A percentile compares a stretch with the other conserved stretches of the same genome.
These are phyloP conservation scores for Macropus fuliginosus DNA, from an alignment of 2,797 vertebrate genomes.

Conservation along the genomic window DNA sequence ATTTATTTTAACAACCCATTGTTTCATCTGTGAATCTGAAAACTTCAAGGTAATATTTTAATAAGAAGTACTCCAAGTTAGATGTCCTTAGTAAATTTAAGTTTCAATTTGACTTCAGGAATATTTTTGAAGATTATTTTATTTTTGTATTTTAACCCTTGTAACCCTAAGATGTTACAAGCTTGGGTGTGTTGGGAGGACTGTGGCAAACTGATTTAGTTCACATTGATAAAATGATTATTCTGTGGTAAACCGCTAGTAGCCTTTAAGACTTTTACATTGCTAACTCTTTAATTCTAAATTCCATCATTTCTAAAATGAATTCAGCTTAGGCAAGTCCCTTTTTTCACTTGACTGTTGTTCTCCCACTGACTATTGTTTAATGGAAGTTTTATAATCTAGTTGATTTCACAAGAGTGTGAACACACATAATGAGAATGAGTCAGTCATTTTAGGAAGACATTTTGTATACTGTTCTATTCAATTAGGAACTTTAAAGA, in stretches of 20 bases:
- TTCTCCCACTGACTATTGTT: slow-evolving; percentile 60
- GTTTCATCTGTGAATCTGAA: not conserved
- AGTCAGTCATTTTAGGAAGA: slow-evolving; percentile 62
- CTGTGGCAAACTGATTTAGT: not conserved
- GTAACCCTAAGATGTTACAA: not conserved
- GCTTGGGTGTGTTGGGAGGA: not conserved
- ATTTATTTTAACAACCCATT: slow-evolving; percentile 16
- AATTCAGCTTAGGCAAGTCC: slow-evolving; percentile 70
- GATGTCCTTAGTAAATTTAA: not conserved
- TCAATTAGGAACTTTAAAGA: slow-evolving; percentile 58
- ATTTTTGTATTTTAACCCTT: not conserved
- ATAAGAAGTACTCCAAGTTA: slow-evolving; percentile 13
- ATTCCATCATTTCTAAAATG: slow-evolving; percentile 40
- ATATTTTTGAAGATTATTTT: too few relatives aligned
- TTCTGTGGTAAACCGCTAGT: not conserved
- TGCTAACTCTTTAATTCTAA: slow-evolving; percentile 48
- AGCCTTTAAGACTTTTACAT: not conserved
- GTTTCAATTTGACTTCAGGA: not conserved
- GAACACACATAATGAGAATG: slow-evolving; percentile 67
- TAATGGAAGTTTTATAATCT: slow-evolving; percentile 62
- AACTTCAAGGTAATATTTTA: slow-evolving; percentile 8
- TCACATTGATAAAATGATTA: not conserved
- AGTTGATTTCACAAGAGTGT: slow-evolving; percentile 40
- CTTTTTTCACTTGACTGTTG: slow-evolving; percentile 69
- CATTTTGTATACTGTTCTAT: not conserved